Evolutionary conservation across 2,113 vertebrate genomes (phyloP), one percentile per base, ranked within the genome.

Genomic region (Serilophus lunatus): DNA sequence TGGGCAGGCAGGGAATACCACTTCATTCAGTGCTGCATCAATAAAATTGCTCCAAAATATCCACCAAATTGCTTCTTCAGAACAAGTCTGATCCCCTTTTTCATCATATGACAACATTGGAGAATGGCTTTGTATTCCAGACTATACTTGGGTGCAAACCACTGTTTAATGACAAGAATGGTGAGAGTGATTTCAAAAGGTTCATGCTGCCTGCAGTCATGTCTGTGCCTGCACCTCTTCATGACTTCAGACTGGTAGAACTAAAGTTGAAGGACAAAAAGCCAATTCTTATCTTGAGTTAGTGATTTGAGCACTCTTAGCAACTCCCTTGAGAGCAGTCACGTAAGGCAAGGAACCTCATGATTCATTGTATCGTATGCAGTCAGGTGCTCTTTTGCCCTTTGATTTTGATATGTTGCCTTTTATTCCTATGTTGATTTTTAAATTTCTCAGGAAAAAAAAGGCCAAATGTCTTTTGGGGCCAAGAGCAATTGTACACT

Each of bases 231-330:
- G 14, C 28, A 69, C 31, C 16, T 90, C 69, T 65, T 82, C 61
- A 6, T 24, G 65, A 6, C 72, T 53, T 42, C 0, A 0, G 56
- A 16, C 51, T 81, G 0, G 0, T 13, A n/a, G 47, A 60, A 57
- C 54, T 57, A 56, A 82, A 69, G 57, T 3, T 76, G 66, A 92
- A 94, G 77, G 84, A 90, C 2, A 1, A 87, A 89, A 92, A 38
- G 44, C 28, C 76, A 78, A 4, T 93, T 70, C 38, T 93, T 20
- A 24, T 75, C 51, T 88, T 78, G 63, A 69, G 72, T 81, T 93
- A 82, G 38, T 50, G 81, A 76, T 75, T 45, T 63, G 56, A 91
- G 83, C 24, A 36, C 49, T 82, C 61, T 44, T 54, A 38, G 45
- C 69, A 70, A 22, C 57, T 68, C 78, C 57, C 54, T 23, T 86